These are phyloP conservation scores for Tetheella fluctuosa DNA, from an alignment of 2,888 invertebrate genomes.

Conservation along the genomic window DNA sequence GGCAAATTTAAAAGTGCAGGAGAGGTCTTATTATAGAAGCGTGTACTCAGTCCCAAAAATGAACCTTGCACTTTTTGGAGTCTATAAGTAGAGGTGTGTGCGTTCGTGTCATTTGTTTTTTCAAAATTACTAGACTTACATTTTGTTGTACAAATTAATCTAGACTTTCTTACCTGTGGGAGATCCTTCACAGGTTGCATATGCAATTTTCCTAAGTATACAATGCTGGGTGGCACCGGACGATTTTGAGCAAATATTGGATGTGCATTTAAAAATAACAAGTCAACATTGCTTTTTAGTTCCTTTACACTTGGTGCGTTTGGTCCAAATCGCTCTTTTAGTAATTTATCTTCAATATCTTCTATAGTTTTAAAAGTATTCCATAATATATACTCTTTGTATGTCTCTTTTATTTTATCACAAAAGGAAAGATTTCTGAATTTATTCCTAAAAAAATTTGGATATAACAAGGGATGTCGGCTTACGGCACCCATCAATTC, in stretches of 20 bases:
- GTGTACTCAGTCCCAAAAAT: no score
- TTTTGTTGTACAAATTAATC: no score
- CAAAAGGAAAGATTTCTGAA: slow-evolving; percentile 26
- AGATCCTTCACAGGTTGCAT: slow-evolving; percentile 24
- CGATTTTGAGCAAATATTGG: slow-evolving; percentile 26
- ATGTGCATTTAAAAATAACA: slow-evolving; percentile 28
- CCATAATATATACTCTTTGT: slow-evolving; percentile 30
- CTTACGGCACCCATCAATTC: slow-evolving; percentile 35
- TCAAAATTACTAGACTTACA: no score
- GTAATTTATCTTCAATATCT: slow-evolving; percentile 20
- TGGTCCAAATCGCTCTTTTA: slow-evolving; percentile 26
- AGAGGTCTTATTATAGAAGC: no score
- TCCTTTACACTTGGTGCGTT: slow-evolving; percentile 24
- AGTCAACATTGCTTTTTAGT: slow-evolving; percentile 29
- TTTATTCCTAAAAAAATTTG: slow-evolving; percentile 30
- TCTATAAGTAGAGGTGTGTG: no score
- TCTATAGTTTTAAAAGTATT: slow-evolving; percentile 6
- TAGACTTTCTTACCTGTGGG: slow-evolving; percentile 24
- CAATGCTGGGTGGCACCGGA: slow-evolving; percentile 31
- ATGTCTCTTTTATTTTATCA: slow-evolving; percentile 32
- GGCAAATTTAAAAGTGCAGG: no score
- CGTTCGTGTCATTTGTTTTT: no score
- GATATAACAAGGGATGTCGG: slow-evolving; percentile 38
- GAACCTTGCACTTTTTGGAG: no score
- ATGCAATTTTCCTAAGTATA: slow-evolving; percentile 29